phyloP scores from a whole-genome alignment of 2,888 invertebrate genomes.

The Nephrotoma guestfalica region DNA sequence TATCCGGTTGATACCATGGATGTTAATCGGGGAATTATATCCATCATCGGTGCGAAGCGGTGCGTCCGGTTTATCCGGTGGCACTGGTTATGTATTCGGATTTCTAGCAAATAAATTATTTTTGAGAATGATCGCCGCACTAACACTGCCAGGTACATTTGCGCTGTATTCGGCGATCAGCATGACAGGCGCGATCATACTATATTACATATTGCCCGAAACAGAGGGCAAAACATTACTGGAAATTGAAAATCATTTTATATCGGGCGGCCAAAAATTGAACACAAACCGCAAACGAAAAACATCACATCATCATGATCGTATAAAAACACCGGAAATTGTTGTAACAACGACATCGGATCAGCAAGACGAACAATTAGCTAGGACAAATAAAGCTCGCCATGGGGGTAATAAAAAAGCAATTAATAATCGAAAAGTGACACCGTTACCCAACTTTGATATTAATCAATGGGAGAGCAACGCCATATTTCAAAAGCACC shows the following conservation, averaged over 20 bases:
- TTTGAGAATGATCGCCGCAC: constrained; percentile 42
- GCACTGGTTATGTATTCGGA: constrained; percentile 58
- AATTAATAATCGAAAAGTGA: background rate
- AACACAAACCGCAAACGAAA: background rate
- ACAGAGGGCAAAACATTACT: constrained; percentile 63
- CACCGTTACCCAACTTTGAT: constrained; percentile 4
- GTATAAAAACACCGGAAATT: background rate
- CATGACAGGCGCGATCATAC: constrained; percentile 43
- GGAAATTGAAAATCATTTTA: background rate
- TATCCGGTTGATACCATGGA: constrained; percentile 62
- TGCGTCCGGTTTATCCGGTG: constrained; percentile 58
- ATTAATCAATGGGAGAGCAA: background rate
- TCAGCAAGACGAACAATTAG: background rate
- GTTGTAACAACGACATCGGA: background rate
- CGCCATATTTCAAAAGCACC: background rate
- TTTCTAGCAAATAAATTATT: constrained; percentile 63
- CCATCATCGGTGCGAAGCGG: constrained; percentile 51
- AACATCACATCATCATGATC: background rate
- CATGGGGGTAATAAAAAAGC: background rate
- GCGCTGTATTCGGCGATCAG: constrained; percentile 51
- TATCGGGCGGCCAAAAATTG: background rate
- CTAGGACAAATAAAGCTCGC: background rate
- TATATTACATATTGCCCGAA: constrained; percentile 62
- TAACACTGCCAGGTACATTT: constrained; percentile 58
- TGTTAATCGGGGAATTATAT: constrained; percentile 63